Evolutionary conservation across 2,888 invertebrate genomes (phyloP).

Genomic region (Melinopterus prodromus): DNA sequence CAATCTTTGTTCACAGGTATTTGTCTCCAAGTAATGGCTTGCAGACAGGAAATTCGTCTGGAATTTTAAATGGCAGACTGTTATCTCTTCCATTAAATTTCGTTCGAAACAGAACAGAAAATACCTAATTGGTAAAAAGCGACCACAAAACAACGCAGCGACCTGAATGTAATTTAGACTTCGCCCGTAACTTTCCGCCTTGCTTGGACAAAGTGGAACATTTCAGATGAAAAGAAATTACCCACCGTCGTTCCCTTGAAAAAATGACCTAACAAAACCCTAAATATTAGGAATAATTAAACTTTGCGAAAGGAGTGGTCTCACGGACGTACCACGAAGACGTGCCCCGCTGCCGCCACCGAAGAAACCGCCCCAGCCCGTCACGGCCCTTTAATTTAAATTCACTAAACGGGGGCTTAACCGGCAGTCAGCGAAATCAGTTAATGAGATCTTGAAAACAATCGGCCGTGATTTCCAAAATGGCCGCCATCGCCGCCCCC

Average conservation of each 20-base stretch:
- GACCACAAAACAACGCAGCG: neutral
- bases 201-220: neutral
- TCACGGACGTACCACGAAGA: slow-evolving; percentile 13
- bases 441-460: slow-evolving; percentile 61
- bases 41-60: no score
- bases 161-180: neutral
- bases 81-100: neutral
- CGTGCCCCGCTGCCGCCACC: slow-evolving; percentile 24
- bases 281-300: slow-evolving; percentile 15
- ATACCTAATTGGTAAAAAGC: neutral
- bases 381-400: slow-evolving; percentile 43
- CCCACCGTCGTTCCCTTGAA: neutral
- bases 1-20: no score
- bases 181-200: neutral
- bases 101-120: neutral
- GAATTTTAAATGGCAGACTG: no score
- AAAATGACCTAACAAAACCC: neutral
- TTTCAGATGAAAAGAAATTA: neutral
- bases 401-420: slow-evolving; percentile 47
- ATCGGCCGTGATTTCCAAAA: slow-evolving; percentile 59
- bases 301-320: slow-evolving; percentile 17
- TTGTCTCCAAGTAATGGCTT: no score
- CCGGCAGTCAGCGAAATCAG: slow-evolving; percentile 56
- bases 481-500: slow-evolving; percentile 54
- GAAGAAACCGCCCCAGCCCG: slow-evolving; percentile 18